A percentile compares a stretch with the other conserved stretches of the same genome.
Conservation (phyloP, 2,888 invertebrate species). For the Eumerus sabulonum region DNA sequence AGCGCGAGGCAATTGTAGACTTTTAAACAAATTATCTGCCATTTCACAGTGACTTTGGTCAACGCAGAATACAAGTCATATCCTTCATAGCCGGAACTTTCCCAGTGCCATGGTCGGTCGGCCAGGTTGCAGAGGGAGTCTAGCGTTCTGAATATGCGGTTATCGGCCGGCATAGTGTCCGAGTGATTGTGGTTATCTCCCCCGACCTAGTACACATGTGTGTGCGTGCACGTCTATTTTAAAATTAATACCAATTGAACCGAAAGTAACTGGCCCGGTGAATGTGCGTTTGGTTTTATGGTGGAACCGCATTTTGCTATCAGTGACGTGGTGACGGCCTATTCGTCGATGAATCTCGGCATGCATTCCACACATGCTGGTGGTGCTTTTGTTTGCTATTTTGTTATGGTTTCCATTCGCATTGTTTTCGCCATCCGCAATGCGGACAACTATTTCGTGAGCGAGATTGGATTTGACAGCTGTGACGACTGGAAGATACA, state of each 20-base stretch:
- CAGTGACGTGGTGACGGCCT: slow-evolving; percentile 46
- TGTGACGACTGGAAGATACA: slow-evolving; percentile 36
- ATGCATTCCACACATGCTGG: slow-evolving; percentile 16
- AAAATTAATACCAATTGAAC: slow-evolving; percentile 63
- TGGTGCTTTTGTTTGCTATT: slow-evolving; percentile 15
- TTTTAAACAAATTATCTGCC: slow-evolving; percentile 66
- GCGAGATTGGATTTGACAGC: slow-evolving; percentile 59
- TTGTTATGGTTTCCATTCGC: slow-evolving; percentile 5
- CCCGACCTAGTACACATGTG: too few species aligned
- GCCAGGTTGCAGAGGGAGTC: too few species aligned
- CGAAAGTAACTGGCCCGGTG: slow-evolving; percentile 30
- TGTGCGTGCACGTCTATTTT: slow-evolving; percentile 38
- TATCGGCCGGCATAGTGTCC: too few species aligned
- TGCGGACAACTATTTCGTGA: too few species aligned
- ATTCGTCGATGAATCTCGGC: slow-evolving; percentile 24
- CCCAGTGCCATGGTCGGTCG: too few species aligned
- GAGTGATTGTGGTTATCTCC: too few species aligned
- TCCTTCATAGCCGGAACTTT: too few species aligned
- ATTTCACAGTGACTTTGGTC: slow-evolving; percentile 54
- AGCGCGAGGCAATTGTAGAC: slow-evolving; percentile 56
- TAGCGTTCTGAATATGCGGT: too few species aligned
- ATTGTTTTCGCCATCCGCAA: slow-evolving; percentile 5
- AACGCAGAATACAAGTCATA: slow-evolving; percentile 23
- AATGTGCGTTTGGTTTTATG: slow-evolving; percentile 35
- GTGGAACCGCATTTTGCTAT: slow-evolving; percentile 53